These are phyloP conservation scores for Eleutherodactylus coqui DNA, from an alignment of 2,797 vertebrate species.

Conservation along the genomic window DNA sequence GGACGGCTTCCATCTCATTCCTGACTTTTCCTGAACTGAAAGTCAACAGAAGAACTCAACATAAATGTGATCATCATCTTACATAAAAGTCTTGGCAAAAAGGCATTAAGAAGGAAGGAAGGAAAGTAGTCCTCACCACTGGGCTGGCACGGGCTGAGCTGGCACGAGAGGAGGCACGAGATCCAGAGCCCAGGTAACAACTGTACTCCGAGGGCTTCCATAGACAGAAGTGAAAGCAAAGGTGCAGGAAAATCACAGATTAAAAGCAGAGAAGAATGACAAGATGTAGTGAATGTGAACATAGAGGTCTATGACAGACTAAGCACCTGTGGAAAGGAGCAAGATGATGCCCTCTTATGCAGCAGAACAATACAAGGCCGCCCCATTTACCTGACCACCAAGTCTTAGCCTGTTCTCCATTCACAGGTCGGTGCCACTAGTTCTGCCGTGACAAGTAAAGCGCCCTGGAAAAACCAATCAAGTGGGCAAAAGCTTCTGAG, in stretches of 20 bases:
- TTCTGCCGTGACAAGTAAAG: slow-evolving; percentile 15
- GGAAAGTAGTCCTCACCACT: slow-evolving; percentile 85
- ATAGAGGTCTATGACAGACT: background rate
- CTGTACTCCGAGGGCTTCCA: slow-evolving; percentile 87
- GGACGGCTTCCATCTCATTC: background rate
- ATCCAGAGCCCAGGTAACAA: slow-evolving; percentile 85
- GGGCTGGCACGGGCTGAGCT: slow-evolving; percentile 95
- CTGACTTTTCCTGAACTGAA: background rate
- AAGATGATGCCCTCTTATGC: background rate
- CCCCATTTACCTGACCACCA: background rate
- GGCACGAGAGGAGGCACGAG: slow-evolving; percentile 90
- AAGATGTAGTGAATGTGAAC: background rate
- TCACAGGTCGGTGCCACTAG: background rate
- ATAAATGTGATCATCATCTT: background rate
- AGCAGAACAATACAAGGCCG: background rate
- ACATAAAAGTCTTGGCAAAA: background rate
- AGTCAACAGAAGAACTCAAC: background rate
- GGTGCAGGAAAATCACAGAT: fast-evolving
- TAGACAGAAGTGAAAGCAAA: slow-evolving; percentile 53
- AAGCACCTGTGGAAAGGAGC: background rate
- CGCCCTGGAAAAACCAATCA: slow-evolving; percentile 34
- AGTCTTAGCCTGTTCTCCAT: background rate
- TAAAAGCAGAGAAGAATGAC: background rate
- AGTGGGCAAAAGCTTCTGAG: slow-evolving; percentile 27
- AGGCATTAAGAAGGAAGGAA: background rate